phyloP scores from a whole-genome alignment of 2,113 vertebrate species.

The Pedetes capensis region DNA sequence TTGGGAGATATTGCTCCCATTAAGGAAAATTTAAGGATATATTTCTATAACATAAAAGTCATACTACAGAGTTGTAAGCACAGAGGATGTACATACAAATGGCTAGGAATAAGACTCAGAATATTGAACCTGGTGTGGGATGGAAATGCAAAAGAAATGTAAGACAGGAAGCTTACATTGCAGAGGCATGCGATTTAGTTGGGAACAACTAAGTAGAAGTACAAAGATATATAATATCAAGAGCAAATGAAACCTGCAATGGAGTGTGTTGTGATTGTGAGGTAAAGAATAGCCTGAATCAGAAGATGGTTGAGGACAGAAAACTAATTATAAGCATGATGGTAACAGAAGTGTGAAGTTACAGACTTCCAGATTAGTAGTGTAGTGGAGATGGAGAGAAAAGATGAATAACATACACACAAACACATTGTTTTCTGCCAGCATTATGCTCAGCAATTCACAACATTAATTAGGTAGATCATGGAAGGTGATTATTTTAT shows the following conservation, averaged over 20 bases:
- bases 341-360: not conserved
- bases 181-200: not conserved
- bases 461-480: conserved; percentile 40
- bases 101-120: not conserved
- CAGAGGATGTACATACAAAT: not conserved
- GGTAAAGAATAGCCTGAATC: not conserved
- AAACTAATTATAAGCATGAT: not conserved
- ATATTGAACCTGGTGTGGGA: not conserved
- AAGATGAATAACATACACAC: not conserved
- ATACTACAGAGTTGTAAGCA: not conserved
- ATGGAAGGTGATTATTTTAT: conserved; percentile 36
- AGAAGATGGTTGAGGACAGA: not conserved
- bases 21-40: not conserved
- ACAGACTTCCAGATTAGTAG: not conserved
- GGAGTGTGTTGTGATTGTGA: not conserved
- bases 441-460: conserved; percentile 29
- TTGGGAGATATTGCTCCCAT: not conserved
- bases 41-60: not conserved
- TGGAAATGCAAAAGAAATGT: not conserved
- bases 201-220: not conserved
- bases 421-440: not conserved
- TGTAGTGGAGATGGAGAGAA: not conserved
- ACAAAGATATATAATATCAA: not conserved
- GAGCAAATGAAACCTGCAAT: not conserved
- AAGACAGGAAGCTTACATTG: not conserved